phyloP scores from a whole-genome alignment of 2,113 vertebrate species.

The Platycercus adscitus region DNA sequence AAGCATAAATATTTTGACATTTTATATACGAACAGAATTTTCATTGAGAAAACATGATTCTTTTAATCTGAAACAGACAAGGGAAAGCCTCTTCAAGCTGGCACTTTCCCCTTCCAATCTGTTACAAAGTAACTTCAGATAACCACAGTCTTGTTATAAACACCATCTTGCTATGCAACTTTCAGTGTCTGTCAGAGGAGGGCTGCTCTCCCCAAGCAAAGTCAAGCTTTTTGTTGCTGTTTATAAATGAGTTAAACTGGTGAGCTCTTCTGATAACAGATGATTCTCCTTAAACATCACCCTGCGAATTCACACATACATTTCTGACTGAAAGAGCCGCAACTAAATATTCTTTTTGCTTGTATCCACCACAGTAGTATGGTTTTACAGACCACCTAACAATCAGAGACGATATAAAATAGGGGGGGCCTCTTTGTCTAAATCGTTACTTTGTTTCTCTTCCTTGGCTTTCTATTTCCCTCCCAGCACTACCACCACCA shows the following conservation, averaged over 20 bases:
- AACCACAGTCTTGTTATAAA: slow-evolving; percentile 51
- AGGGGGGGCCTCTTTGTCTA: slow-evolving; percentile 53
- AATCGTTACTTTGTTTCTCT: slow-evolving; percentile 74
- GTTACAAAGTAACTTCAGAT: slow-evolving; percentile 40
- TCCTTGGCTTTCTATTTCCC: slow-evolving; percentile 62
- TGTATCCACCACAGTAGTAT: background rate
- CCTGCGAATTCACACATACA: slow-evolving; percentile 34
- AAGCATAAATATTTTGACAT: slow-evolving; percentile 59
- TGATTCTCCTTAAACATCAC: background rate
- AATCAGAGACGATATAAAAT: background rate
- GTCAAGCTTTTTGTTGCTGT: background rate
- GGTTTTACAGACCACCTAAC: slow-evolving; percentile 55
- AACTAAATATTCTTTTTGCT: slow-evolving; percentile 47
- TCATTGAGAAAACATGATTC: slow-evolving; percentile 29
- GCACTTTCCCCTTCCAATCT: slow-evolving; percentile 48
- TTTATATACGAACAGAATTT: slow-evolving; percentile 16
- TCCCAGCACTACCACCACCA: slow-evolving; percentile 19
- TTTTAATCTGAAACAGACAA: slow-evolving; percentile 29
- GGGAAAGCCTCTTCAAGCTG: slow-evolving; percentile 41
- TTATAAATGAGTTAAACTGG: slow-evolving; percentile 13
- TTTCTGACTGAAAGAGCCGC: slow-evolving; percentile 1
- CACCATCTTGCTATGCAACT: slow-evolving; percentile 42
- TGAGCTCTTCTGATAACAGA: slow-evolving; percentile 12
- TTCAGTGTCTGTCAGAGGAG: slow-evolving; percentile 37
- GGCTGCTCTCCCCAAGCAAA: background rate